Base-by-base conservation (phyloP, 1,140 invertebrate species). In the Penaeus vannamei region DNA sequence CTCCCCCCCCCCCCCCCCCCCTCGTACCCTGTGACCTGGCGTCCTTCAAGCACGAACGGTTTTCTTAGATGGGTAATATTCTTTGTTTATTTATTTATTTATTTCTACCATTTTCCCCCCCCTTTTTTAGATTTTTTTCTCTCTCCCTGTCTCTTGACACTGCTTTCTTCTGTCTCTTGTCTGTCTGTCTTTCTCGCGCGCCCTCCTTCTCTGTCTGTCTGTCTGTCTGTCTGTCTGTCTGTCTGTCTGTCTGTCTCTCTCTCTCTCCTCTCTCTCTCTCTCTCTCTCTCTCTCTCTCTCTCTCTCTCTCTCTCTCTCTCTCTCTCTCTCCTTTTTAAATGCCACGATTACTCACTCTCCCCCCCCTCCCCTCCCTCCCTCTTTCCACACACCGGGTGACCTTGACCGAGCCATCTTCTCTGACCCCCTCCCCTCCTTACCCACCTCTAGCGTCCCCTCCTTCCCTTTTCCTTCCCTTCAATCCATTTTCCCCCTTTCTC, bases 171-270 rank as follows among this genome's bases (percentile, higher is more conserved):
- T 60, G 26, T 60, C 64, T 60, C 64, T 32, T 83, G 19, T 83
- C 81, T 62, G 14, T 83, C 59, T 60, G 46, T 60, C 23, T 72
- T 32, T 72, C 66, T 23, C 66, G 1, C 17, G 12, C 14, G 17
- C 8, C n/a, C n/a, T 60, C 60, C 53, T 2, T 8, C 53, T 85
- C 64, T 85, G 20, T 76, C 84, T 76, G 72, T 77, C n/a, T 77
- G 46, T 86, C n/a, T 77, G 23, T 85, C 64, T 85, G 20, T 76
- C 84, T 76, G 72, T 77, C n/a, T 77, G 46, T 86, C n/a, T 77
- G 23, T 32, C 29, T 29, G 17, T 23, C 4, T n/a, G 17, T 29
- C 20, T 8, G 2, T 36, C 36, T 26, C 26, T 36, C 36, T 64
- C 32, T 19, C 42, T 3, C 14, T 64, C 32, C 19, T 32, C 36